These are phyloP conservation scores for Drosophila subobscura DNA, from an alignment of 1,140 invertebrate genomes.

Conservation along the genomic window DNA sequence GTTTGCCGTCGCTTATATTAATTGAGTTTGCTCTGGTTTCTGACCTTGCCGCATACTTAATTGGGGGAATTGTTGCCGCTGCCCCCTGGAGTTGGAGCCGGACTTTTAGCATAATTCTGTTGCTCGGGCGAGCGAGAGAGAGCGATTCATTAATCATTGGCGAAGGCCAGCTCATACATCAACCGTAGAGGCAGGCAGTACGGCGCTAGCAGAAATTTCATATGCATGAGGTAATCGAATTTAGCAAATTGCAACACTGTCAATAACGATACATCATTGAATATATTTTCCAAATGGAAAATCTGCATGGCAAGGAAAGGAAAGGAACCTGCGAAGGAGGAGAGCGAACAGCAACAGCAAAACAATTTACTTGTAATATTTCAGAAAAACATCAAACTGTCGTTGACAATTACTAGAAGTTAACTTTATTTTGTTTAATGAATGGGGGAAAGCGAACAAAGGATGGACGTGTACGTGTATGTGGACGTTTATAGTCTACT, in stretches of 20 bases:
- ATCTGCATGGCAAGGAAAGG: slow-evolving; percentile 51
- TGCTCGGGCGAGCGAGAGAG: slow-evolving; percentile 31
- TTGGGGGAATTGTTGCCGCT: slow-evolving; percentile 20
- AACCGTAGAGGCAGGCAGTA: slow-evolving; percentile 5
- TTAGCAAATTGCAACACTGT: slow-evolving; percentile 76
- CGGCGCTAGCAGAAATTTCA: slow-evolving; percentile 38
- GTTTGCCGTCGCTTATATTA: slow-evolving; percentile 75
- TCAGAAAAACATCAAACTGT: slow-evolving; percentile 79
- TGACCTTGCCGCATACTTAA: slow-evolving; percentile 72
- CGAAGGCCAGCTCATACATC: slow-evolving; percentile 52
- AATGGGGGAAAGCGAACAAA: slow-evolving; percentile 48
- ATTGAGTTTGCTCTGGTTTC: slow-evolving; percentile 75
- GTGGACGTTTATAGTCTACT: background rate
- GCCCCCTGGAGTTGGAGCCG: no score
- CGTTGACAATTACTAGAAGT: slow-evolving; percentile 78
- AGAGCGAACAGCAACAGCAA: slow-evolving; percentile 23
- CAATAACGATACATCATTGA: slow-evolving; percentile 61
- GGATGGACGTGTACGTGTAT: slow-evolving; percentile 12
- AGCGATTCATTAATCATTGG: slow-evolving; percentile 50
- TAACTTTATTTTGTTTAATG: slow-evolving; percentile 80
- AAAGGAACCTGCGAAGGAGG: background rate
- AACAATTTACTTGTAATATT: slow-evolving; percentile 79
- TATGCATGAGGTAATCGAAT: slow-evolving; percentile 75
- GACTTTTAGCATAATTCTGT: slow-evolving; percentile 10
- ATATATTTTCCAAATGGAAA: slow-evolving; percentile 59